Evolutionary conservation across 2,113 vertebrate species (phyloP).

Genomic region (Boulengeromyrus knoepffleri): DNA sequence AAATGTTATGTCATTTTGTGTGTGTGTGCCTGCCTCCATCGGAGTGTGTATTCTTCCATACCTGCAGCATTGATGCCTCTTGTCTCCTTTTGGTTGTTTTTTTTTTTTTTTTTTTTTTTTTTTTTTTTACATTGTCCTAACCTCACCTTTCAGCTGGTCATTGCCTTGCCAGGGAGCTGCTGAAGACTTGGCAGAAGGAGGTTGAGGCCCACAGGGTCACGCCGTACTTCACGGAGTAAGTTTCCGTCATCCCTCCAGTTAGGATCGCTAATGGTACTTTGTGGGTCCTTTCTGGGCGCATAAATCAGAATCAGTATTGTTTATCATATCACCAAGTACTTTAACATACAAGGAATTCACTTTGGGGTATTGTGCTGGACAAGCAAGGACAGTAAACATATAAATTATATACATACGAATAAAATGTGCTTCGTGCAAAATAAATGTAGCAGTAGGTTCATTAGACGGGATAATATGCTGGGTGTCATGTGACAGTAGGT

Average conservation of each 20-base stretch:
- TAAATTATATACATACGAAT: neutral
- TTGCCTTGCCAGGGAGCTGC: conserved; percentile 58
- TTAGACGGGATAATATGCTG: neutral
- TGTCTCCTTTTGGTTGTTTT: neutral
- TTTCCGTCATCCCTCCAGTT: conserved; percentile 18
- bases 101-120: neutral
- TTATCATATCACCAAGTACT: neutral
- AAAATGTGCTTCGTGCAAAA: neutral
- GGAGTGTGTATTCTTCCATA: neutral
- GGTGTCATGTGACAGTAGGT: neutral
- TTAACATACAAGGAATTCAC: neutral
- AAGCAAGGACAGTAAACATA: neutral
- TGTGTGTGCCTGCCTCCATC: neutral
- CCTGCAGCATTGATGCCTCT: neutral
- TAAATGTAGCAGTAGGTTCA: neutral
- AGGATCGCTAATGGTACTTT: neutral
- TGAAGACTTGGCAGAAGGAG: conserved; percentile 35
- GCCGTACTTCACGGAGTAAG: conserved; percentile 67
- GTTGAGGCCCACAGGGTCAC: conserved; percentile 24
- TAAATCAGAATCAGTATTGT: neutral
- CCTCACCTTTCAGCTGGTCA: conserved; percentile 52
- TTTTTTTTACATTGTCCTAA: neutral
- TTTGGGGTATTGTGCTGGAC: neutral
- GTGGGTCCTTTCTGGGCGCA: neutral
- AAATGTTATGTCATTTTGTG: no score